phyloP scores from a whole-genome alignment of 2,797 vertebrate species.

The Hippopotamyrus pictus region DNA sequence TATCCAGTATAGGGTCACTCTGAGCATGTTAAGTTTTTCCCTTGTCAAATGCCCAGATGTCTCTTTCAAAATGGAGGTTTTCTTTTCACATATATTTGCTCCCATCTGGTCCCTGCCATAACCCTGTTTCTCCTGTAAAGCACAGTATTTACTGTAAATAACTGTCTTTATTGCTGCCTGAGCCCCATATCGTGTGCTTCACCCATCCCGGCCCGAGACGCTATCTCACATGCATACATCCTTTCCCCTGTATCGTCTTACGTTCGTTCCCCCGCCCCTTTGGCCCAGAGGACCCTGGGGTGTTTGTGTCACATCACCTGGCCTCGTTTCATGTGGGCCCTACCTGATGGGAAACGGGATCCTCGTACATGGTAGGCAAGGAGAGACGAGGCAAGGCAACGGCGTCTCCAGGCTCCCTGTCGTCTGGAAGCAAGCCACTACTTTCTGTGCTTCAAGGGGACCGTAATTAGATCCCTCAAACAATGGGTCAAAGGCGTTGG shows the following conservation, averaged over 20 bases:
- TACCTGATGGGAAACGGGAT: background rate
- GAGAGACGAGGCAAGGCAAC: background rate
- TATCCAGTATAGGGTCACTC: background rate
- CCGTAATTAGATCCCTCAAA: background rate
- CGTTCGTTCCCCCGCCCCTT: background rate
- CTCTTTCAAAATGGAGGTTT: background rate
- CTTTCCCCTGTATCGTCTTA: background rate
- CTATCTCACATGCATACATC: background rate
- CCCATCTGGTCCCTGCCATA: background rate
- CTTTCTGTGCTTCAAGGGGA: background rate
- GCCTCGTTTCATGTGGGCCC: background rate
- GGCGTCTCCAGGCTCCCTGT: background rate
- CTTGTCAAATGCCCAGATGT: background rate
- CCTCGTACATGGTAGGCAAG: background rate
- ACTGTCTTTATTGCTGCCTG: background rate
- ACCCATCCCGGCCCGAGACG: background rate
- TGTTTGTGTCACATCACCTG: conserved; percentile 6
- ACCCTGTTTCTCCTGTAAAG: background rate
- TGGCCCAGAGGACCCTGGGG: background rate
- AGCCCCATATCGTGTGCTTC: background rate
- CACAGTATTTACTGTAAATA: background rate
- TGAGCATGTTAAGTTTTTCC: background rate
- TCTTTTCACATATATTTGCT: background rate
- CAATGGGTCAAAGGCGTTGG: background rate
- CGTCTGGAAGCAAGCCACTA: background rate